phyloP scores from a whole-genome alignment of 2,113 vertebrate species.

The Hyla sarda region DNA sequence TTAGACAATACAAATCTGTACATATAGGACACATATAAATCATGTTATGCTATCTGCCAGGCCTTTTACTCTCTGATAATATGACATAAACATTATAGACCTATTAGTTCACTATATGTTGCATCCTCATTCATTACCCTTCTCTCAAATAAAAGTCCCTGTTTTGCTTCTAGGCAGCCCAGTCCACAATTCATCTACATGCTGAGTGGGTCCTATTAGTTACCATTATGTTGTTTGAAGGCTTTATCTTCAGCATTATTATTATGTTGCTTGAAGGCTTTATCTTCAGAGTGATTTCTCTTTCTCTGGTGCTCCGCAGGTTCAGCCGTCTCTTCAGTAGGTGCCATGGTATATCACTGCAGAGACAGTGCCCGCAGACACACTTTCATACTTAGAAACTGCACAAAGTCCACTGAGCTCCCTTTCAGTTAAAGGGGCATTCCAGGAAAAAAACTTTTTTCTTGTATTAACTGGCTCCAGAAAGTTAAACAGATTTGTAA shows the following conservation, averaged over 20 bases:
- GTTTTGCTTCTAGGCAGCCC: background rate
- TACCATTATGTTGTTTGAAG: conserved; percentile 32
- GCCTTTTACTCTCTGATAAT: background rate
- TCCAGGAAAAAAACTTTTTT: too few species aligned
- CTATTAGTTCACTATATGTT: background rate
- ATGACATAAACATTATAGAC: background rate
- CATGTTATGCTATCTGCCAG: background rate
- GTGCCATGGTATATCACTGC: conserved; percentile 10
- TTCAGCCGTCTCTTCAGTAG: background rate
- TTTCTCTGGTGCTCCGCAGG: conserved; percentile 10
- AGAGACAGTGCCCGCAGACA: background rate
- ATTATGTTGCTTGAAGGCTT: background rate
- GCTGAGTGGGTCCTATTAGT: background rate
- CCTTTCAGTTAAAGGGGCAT: too few species aligned
- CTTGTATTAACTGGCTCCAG: too few species aligned
- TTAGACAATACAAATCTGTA: too few species aligned
- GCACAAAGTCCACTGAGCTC: background rate
- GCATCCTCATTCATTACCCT: background rate
- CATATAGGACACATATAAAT: too few species aligned
- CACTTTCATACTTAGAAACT: background rate
- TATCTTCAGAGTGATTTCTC: background rate
- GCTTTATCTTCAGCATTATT: too few species aligned
- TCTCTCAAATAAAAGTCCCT: background rate
- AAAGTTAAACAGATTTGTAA: too few species aligned
- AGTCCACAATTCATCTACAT: background rate